Evolutionary conservation across 2,797 vertebrate genomes (phyloP).

Genomic region (Tragelaphus eurycerus): DNA sequence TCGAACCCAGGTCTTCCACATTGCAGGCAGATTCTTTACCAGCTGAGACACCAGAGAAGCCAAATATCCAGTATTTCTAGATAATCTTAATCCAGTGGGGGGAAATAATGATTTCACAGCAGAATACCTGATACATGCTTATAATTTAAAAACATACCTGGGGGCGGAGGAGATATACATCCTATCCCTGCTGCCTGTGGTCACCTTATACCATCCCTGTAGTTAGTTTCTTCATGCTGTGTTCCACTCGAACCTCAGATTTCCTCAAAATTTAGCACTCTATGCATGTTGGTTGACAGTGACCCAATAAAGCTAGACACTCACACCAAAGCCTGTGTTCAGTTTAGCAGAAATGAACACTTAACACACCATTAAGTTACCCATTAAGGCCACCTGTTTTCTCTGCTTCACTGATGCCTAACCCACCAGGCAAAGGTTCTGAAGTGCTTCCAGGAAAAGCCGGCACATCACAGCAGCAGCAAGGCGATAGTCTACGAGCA

Average conservation of each 20-base stretch:
- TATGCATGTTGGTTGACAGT: neutral
- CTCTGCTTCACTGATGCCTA: neutral
- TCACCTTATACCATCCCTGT: neutral
- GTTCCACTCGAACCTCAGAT: neutral
- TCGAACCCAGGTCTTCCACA: neutral
- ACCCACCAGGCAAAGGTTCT: neutral
- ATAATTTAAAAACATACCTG: neutral
- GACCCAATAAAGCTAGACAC: neutral
- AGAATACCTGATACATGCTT: neutral
- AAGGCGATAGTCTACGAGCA: neutral
- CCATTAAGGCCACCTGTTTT: neutral
- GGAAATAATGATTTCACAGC: neutral
- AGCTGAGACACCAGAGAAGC: neutral
- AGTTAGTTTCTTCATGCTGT: neutral
- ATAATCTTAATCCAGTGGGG: neutral
- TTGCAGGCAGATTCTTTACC: neutral
- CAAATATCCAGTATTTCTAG: neutral
- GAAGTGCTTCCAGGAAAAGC: neutral
- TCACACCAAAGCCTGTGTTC: neutral
- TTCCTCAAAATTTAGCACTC: neutral
- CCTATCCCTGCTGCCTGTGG: neutral
- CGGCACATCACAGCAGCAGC: neutral
- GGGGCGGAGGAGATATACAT: neutral
- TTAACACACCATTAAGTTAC: slow-evolving; percentile 27
- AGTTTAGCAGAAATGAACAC: neutral